Evolutionary conservation across 37 sponge, comb jelly and placozoan species (phyloP), one percentile per base, ranked within the genome.

Genomic region (Beroe ovata): DNA sequence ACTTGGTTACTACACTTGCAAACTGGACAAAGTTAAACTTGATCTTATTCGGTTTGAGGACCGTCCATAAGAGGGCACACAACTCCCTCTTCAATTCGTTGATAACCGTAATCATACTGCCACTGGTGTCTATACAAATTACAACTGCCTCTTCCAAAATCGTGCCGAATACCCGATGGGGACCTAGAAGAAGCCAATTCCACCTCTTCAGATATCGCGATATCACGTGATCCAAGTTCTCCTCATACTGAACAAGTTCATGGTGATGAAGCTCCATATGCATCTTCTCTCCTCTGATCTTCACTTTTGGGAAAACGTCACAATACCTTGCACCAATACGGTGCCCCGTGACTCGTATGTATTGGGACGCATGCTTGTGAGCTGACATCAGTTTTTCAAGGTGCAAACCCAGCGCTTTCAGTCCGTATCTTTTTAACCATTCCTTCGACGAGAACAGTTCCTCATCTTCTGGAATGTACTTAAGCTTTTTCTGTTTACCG

Each of bases 251-350:
- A 2, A 77, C 84, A 47, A 77, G 22, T 58, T 77, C 84, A 58
- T 77, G 84, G 22, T 77, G 84, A 58, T 77, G 84, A 23, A 77
- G 84, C 58, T 77, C 84, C 84, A 77, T 77, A 29, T 77, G 84
- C 47, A 77, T 42, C 38, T 77, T 77, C 84, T 77, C 84, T 77
- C 84, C 84, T 8, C 84, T 30, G 54, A 77, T 23, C 84, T 77
- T 77, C 25, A 77, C 42, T 42, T 77, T 77, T 1, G 84, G 84
- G 33, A 77, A 77, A 11, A 77, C 84, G 21, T 77, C 84, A 39
- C 84, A 77, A 23, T 77, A 77, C 29, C 33, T 37, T 25, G 84
- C 84, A 8, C 84, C 84, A 20, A 77, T 36, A 4, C 84, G 42
- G 84, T 77, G 84, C 11, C 84, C 84, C 1, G 84, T 77, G 54